Evolutionary conservation across 1,140 invertebrate species (phyloP), one percentile per base, ranked within the genome.

Genomic region (Octopus bimaculoides): DNA sequence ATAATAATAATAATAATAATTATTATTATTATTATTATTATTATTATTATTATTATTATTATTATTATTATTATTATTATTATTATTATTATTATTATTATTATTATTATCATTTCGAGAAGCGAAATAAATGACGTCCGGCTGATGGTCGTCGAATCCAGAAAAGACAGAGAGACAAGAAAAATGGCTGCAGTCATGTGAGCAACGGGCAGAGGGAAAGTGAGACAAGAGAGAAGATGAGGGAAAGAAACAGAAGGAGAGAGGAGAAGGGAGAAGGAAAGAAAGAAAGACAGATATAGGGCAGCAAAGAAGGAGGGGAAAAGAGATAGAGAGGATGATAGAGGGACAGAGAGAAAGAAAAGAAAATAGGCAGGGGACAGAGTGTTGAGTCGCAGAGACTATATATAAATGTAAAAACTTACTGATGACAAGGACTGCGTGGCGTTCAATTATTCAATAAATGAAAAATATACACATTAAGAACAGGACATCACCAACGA

Each of bases 21-120:
- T 61, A 8, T 61, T 14, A 14, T 61, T 61, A 8, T 61, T 14
- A 8, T 14, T 61, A 8, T 8, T 61, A 7, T 61, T 61, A 7
- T 14, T 61, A 7, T 14, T 61, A 14, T 14, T 7, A 61, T 61
- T 61, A 61, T 61, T 61, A 8, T 61, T 61, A 61, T 61, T 61
- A 61, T 61, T 61, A 61, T 61, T 61, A 61, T 61, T 61, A 61
- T 61, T 61, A 61, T 61, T 61, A 61, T 61, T 61, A 61, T 61
- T 61, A 61, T 61, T 61, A 61, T 61, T 61, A 61, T 61, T 61
- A 61, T 61, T 61, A 61, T 61, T 61, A 61, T 61, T 61, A 61
- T 61, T 61, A 61, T 61, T 61, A 61, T 61, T 61, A 61, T 61
- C 14, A 61, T 61, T 61, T 61, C 7, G n/a, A n/a, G n/a, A n/a